phyloP scores from a whole-genome alignment of 2,888 invertebrate species.

The Cryptus viduatorius region DNA sequence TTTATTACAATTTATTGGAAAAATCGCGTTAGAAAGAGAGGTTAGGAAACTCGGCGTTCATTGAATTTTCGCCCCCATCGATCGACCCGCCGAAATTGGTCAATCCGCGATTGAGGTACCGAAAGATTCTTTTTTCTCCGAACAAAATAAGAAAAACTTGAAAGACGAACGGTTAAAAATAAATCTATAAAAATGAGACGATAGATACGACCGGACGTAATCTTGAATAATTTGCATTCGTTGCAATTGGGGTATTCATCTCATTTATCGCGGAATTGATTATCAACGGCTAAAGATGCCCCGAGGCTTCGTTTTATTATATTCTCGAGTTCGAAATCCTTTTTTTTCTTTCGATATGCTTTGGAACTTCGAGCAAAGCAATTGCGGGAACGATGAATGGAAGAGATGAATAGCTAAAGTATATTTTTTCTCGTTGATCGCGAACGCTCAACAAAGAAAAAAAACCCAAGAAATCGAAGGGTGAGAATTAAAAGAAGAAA shows the following conservation, averaged over 20 bases:
- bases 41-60: background rate
- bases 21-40: background rate
- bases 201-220: slow-evolving; percentile 44
- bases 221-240: slow-evolving; percentile 22
- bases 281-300: background rate
- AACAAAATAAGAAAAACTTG: background rate
- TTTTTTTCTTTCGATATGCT: no score
- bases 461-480: background rate
- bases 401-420: no score
- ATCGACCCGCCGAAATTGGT: background rate
- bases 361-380: no score
- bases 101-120: background rate
- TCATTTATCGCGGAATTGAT: background rate
- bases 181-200: background rate
- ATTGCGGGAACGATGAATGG: no score
- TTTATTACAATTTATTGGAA: background rate
- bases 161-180: slow-evolving; percentile 19
- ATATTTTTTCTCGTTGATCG: no score
- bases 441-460: no score
- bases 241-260: background rate
- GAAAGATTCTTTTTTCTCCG: background rate
- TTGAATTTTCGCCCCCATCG: background rate
- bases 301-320: no score
- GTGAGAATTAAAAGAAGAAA: background rate
- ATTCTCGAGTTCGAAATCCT: no score